Percentiles rank a stretch among this genome's conserved stretches.
Evolutionary conservation across 2,797 vertebrate genomes (phyloP).

Genomic region (Pipistrellus kuhlii): DNA sequence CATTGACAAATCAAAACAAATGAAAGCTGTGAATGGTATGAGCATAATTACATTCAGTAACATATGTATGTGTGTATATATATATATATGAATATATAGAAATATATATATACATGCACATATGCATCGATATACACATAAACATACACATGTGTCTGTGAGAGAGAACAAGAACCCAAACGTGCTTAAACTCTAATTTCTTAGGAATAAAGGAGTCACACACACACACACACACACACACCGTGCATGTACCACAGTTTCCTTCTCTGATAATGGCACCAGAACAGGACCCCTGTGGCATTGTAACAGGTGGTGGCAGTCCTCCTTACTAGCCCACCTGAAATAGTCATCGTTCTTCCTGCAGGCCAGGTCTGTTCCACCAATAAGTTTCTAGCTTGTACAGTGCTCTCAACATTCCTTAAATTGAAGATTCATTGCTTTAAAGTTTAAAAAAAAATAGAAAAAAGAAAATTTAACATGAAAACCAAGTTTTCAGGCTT

Average conservation of each 20-base stretch:
- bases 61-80: neutral
- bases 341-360: neutral
- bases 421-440: neutral
- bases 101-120: no score
- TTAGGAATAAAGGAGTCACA: neutral
- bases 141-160: neutral
- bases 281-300: neutral
- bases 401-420: neutral
- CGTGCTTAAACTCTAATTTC: neutral
- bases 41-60: neutral
- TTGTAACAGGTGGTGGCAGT: rapidly evolving
- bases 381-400: neutral
- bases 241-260: rapidly evolving
- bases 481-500: neutral
- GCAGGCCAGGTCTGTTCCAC: neutral
- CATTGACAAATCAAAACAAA: neutral
- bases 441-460: neutral
- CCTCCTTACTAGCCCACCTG: neutral
- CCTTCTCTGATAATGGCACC: neutral
- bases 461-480: no score
- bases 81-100: rapidly evolving
- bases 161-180: neutral
- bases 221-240: no score
- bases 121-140: no score
- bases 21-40: neutral